These are phyloP conservation scores for Drosophila aldrichi DNA, from an alignment of 2,888 invertebrate species.

Conservation along the genomic window DNA sequence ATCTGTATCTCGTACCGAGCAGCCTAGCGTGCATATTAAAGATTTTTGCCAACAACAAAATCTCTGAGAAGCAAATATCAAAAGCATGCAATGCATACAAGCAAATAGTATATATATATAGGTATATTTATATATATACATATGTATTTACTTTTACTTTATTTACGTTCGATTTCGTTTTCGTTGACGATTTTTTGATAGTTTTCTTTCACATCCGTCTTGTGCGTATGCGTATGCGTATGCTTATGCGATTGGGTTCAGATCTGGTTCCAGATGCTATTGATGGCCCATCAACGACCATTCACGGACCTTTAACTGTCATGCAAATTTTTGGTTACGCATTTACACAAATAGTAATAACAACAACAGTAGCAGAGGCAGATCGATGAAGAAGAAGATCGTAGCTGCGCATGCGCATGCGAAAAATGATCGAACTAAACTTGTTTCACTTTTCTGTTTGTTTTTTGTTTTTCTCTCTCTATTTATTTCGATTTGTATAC, in stretches of 20 bases:
- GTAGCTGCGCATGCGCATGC: slow-evolving; percentile 57
- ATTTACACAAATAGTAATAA: slow-evolving; percentile 18
- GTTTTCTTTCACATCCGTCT: slow-evolving; percentile 51
- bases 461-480: background rate
- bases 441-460: slow-evolving; percentile 42
- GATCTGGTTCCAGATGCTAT: slow-evolving; percentile 37
- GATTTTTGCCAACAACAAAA: slow-evolving; percentile 17
- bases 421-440: slow-evolving; percentile 45
- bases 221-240: slow-evolving; percentile 8
- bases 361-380: slow-evolving; percentile 6
- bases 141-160: slow-evolving; percentile 37
- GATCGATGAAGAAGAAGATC: slow-evolving; percentile 1
- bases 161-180: slow-evolving; percentile 36
- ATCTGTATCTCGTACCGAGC: slow-evolving; percentile 20
- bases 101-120: background rate
- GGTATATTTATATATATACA: background rate
- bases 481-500: slow-evolving; percentile 28
- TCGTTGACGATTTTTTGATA: slow-evolving; percentile 27
- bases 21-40: slow-evolving; percentile 57
- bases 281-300: slow-evolving; percentile 27
- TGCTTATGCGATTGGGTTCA: slow-evolving; percentile 13
- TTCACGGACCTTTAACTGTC: slow-evolving; percentile 53
- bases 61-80: slow-evolving; percentile 6
- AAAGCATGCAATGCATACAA: slow-evolving; percentile 43
- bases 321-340: slow-evolving; percentile 61